Percentiles rank a stretch among this genome's conserved stretches.
Evolutionary conservation across 2,888 invertebrate genomes (phyloP).

Genomic region (Eumacrocentrus americanus): DNA sequence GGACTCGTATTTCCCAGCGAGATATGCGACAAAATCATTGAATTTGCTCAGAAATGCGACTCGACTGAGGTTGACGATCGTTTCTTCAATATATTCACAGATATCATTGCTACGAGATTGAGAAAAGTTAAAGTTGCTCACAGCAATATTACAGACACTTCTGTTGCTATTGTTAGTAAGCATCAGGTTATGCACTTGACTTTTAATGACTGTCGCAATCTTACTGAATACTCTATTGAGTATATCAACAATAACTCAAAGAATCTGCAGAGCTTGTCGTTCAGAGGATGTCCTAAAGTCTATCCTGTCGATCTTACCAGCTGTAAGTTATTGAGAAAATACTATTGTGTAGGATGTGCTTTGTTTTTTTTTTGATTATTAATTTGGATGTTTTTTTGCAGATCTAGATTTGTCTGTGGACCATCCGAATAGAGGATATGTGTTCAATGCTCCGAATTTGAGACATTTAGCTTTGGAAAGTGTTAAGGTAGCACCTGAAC

Average conservation of each 20-base stretch:
- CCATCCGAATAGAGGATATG: slow-evolving; percentile 58
- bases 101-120: slow-evolving; percentile 71
- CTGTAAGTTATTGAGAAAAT: slow-evolving; percentile 32
- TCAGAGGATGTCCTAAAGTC: slow-evolving; percentile 72
- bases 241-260: slow-evolving; percentile 73
- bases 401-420: slow-evolving; percentile 30
- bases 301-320: slow-evolving; percentile 58
- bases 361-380: slow-evolving; percentile 8
- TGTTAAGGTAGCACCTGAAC: slow-evolving; percentile 63
- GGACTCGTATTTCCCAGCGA: slow-evolving; percentile 73
- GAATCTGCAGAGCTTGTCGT: slow-evolving; percentile 72
- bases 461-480: slow-evolving; percentile 67
- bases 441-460: slow-evolving; percentile 68
- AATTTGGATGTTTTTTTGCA: slow-evolving; percentile 16
- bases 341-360: too few relatives aligned
- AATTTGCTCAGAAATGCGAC: slow-evolving; percentile 64
- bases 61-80: slow-evolving; percentile 68
- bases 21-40: slow-evolving; percentile 74
- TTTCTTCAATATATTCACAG: slow-evolving; percentile 75
- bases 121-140: slow-evolving; percentile 74
- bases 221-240: slow-evolving; percentile 71
- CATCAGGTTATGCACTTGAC: slow-evolving; percentile 79
- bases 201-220: slow-evolving; percentile 74
- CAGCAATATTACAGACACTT: slow-evolving; percentile 74
- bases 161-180: slow-evolving; percentile 72